phyloP scores from a whole-genome alignment of 2,113 vertebrate genomes.

The Microtus richardsoni region DNA sequence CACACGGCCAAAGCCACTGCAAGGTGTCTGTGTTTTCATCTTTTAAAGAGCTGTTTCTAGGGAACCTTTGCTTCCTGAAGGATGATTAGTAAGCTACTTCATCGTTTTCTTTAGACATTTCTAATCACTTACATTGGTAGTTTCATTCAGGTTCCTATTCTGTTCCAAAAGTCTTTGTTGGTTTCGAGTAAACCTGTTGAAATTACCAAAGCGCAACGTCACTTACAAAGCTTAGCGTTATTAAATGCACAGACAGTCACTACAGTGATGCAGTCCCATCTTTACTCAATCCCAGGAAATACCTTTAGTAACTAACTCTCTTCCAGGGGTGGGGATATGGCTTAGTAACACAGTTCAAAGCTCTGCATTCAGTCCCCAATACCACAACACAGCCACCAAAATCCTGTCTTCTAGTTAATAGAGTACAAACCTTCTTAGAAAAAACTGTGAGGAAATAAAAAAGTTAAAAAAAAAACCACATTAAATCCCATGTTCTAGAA shows the following conservation, averaged over 20 bases:
- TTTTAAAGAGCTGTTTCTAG: background rate
- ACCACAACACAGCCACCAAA: background rate
- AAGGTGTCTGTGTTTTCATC: background rate
- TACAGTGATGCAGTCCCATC: background rate
- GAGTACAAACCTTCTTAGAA: background rate
- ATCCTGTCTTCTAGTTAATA: background rate
- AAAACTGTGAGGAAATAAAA: constrained; percentile 39
- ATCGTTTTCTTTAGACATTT: constrained; percentile 12
- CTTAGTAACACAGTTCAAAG: background rate
- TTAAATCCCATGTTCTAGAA: constrained; percentile 19
- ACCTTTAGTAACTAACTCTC: constrained; percentile 23
- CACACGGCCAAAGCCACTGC: background rate
- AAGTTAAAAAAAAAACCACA: background rate
- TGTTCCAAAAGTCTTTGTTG: constrained; percentile 87
- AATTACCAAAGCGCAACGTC: constrained; percentile 40
- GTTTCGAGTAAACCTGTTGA: constrained; percentile 87
- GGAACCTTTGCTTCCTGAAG: background rate
- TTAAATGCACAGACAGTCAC: constrained; percentile 1
- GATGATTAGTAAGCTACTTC: background rate
- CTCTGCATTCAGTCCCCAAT: background rate
- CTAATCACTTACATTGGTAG: constrained; percentile 77
- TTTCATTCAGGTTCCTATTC: constrained; percentile 79
- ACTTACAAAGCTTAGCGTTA: background rate
- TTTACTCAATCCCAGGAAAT: background rate
- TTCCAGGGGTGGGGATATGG: background rate